Evolutionary conservation across 2,888 invertebrate species (phyloP), one percentile per base, ranked within the genome.

Genomic region (Luffia ferchaultella): DNA sequence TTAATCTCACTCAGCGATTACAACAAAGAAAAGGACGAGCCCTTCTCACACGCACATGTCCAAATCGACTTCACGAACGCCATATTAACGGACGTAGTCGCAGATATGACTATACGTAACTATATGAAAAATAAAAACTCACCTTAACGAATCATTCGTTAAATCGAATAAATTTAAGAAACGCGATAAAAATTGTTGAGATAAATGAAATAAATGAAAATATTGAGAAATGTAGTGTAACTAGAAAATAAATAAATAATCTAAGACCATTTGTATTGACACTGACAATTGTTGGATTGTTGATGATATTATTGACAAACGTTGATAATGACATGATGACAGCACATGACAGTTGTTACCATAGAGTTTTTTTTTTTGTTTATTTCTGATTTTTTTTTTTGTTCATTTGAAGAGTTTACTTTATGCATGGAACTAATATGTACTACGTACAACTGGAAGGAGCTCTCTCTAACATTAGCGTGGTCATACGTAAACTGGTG

Each of bases 1-100:
- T 7, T 30, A 30, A 30, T 30, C 30, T 30, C 30, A 30, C 30
- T 30, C 5, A 30, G 30, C 12, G 5, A 20, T 20, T 48, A n/a
- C 71, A 65, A 74, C 73, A 77, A 76, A 75, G 74, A 70, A 67
- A 63, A 65, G 72, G 67, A 71, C 68, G 73, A 74, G 76, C 30
- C 41, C 12, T 48, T 20, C 20, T 72, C 72, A 61, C 67, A 40
- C 65, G 73, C 79, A 82, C 79, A 79, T 82, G 80, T 80, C 78
- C 76, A 30, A 30, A 30, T 30, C 30, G 30, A 30, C 18, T 66
- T 67, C 62, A 58, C 62, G 64, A 73, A 66, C 80, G 80, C 80
- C 80, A 82, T 82, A 76, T 80, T 82, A 73, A 62, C 68, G 63
- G 65, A 64, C 16, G 65, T 67, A 67, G 57, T 57, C 55, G 55